A percentile compares a stretch with the other conserved stretches of the same genome.
phyloP scores from a whole-genome alignment of 2,113 vertebrate genomes.

The Anser cygnoides region DNA sequence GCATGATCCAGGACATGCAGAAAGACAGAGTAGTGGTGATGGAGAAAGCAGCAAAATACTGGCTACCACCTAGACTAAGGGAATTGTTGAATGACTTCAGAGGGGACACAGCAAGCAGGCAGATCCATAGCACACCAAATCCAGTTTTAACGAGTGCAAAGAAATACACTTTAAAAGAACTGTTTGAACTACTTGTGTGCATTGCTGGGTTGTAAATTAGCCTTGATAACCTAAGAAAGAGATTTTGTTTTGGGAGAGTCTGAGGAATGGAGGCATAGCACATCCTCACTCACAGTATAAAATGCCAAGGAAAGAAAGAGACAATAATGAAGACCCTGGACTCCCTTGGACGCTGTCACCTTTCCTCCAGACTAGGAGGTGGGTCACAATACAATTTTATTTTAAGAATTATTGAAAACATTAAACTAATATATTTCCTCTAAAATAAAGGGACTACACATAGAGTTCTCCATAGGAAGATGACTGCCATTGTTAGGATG shows the following conservation, averaged over 20 bases:
- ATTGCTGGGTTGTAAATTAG: background rate
- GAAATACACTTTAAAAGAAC: background rate
- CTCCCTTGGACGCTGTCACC: background rate
- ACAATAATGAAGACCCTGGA: background rate
- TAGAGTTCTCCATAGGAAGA: background rate
- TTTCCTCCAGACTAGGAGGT: background rate
- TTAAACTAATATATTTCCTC: background rate
- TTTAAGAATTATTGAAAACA: background rate
- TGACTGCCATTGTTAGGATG: background rate
- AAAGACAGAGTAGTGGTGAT: background rate
- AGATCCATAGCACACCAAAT: background rate
- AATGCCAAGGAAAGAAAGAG: background rate
- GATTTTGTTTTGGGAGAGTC: background rate
- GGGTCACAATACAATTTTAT: background rate
- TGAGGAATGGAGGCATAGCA: background rate
- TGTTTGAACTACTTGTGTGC: background rate
- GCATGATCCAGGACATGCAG: fast-evolving
- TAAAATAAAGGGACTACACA: background rate
- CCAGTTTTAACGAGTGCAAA: background rate
- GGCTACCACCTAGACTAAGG: too few relatives aligned
- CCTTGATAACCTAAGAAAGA: background rate
- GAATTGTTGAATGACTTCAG: background rate
- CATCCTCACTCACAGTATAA: background rate
- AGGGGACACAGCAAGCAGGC: background rate
- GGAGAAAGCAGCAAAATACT: background rate